Conservation (phyloP, 2,113 vertebrate species). For the Vulpes lagopus region DNA sequence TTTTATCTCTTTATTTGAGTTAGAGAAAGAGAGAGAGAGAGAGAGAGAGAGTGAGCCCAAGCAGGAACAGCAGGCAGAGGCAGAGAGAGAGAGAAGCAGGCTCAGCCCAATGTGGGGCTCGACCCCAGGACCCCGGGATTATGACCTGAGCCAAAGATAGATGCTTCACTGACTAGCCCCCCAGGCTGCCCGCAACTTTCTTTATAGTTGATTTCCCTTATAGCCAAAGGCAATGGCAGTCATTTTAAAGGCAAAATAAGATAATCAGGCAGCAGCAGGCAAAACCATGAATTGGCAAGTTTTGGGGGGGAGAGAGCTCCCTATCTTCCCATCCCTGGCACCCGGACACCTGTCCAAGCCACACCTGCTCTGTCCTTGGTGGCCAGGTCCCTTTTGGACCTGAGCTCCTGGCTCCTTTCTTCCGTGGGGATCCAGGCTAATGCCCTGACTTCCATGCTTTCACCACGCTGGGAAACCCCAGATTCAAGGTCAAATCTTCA, state of each 20-base stretch:
- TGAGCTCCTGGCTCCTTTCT: background rate
- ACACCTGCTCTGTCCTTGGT: background rate
- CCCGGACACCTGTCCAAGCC: background rate
- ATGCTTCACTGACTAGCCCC: background rate
- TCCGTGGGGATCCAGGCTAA: background rate
- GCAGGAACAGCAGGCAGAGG: background rate
- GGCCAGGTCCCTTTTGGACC: background rate
- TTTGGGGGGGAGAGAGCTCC: rapidly evolving
- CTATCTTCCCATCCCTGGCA: background rate
- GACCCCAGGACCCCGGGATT: background rate
- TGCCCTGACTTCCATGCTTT: no score
- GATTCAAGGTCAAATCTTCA: background rate
- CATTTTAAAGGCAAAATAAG: background rate
- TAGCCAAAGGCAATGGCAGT: background rate
- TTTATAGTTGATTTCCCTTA: background rate
- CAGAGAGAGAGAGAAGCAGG: background rate
- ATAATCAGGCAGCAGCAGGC: background rate
- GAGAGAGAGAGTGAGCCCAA: background rate
- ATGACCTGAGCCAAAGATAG: background rate
- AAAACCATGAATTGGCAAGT: no score
- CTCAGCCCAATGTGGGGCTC: background rate
- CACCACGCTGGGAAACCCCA: background rate
- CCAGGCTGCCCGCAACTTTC: background rate
- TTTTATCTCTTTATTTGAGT: background rate
- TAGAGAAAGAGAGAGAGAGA: background rate